phyloP scores from a whole-genome alignment of 2,113 vertebrate species.

The western clawed frog (Xenopus tropicalis) region UCB_Xtro_10.0 CM004443.2:92520501-92521000 shows the following conservation, averaged over 20 bases:
- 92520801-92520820: background rate
- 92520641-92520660: background rate
- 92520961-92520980: too few relatives aligned
- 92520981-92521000: too few relatives aligned
- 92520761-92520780: background rate
- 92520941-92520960: too few relatives aligned
- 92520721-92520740: constrained; percentile 9
- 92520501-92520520: too few relatives aligned
- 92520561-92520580: too few relatives aligned
- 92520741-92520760: constrained; percentile 12
- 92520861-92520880: too few relatives aligned
- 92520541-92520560: too few relatives aligned
- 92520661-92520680: background rate
- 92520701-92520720: constrained; percentile 11
- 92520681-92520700: background rate
- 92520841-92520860: background rate
- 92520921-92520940: too few relatives aligned
- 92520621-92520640: background rate
- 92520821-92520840: background rate
- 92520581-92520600: too few relatives aligned
- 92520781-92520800: background rate
- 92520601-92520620: background rate
- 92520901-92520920: too few relatives aligned
- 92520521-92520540: too few relatives aligned
- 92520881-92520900: too few relatives aligned